Evolutionary conservation across 2,888 invertebrate genomes (phyloP).

Genomic region (Lasioglossum oenotherae): DNA sequence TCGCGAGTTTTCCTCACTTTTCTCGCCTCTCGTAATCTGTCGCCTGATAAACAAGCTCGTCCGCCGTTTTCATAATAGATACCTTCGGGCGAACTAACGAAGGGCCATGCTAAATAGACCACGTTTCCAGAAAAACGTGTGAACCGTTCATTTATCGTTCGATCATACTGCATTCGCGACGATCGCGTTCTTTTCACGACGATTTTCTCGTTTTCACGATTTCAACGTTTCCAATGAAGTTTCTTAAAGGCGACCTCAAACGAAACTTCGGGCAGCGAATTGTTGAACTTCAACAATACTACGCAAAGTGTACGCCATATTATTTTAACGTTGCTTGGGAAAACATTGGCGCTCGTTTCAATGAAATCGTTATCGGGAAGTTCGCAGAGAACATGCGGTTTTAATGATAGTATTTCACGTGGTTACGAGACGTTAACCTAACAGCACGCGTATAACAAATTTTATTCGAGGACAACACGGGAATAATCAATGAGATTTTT

Average conservation of each 20-base stretch:
- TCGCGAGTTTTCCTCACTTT: neutral
- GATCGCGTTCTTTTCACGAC: neutral
- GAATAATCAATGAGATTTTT: neutral
- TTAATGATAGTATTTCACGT: neutral
- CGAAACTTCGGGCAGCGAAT: neutral
- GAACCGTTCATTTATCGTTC: constrained; percentile 20
- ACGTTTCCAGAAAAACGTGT: neutral
- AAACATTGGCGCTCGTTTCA: neutral
- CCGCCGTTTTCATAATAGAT: constrained; percentile 1
- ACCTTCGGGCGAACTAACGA: constrained; percentile 35
- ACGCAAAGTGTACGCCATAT: neutral
- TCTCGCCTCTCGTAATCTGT: neutral
- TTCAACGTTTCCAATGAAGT: neutral
- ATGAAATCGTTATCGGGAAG: neutral
- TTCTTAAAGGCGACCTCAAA: neutral
- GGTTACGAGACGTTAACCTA: constrained; percentile 17
- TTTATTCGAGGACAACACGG: neutral
- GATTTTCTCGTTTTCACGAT: neutral
- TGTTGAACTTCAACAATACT: neutral
- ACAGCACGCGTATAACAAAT: neutral
- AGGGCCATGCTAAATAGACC: neutral
- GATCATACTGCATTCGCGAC: neutral
- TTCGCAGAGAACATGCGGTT: neutral
- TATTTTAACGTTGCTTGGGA: neutral
- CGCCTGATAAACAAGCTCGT: neutral